These are phyloP conservation scores for Oxyscelio sp. DNA, from an alignment of 2,888 invertebrate species.

Conservation along the genomic window DNA sequence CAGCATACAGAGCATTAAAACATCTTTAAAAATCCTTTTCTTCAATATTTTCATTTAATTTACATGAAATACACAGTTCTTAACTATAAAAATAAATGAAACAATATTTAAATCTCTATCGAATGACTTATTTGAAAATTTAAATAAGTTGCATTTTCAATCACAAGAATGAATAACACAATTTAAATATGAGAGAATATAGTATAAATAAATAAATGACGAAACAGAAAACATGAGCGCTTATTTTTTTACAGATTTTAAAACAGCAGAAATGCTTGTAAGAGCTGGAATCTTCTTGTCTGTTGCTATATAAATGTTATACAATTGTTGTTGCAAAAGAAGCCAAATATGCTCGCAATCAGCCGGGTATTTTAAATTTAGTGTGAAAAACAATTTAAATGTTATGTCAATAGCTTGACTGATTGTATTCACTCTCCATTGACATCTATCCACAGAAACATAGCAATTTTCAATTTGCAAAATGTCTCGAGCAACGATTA, in stretches of 20 bases:
- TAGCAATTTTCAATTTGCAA: slow-evolving; percentile 2
- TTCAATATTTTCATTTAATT: too few species aligned
- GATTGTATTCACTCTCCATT: slow-evolving; percentile 14
- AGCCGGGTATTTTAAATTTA: slow-evolving; percentile 31
- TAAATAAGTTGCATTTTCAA: too few species aligned
- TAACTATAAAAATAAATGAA: too few species aligned
- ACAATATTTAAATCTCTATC: too few species aligned
- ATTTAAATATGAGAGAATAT: too few species aligned
- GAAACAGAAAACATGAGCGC: neutral
- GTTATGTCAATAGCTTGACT: slow-evolving; percentile 23
- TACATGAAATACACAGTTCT: too few species aligned
- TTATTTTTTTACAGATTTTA: slow-evolving; percentile 10
- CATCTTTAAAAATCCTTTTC: too few species aligned
- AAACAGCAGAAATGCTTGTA: slow-evolving; percentile 8
- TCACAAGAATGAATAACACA: too few species aligned
- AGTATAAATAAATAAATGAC: neutral
- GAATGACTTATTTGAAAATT: too few species aligned
- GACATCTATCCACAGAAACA: slow-evolving; percentile 3
- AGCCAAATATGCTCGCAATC: slow-evolving; percentile 47
- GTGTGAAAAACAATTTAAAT: slow-evolving; percentile 28
- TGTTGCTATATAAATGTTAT: slow-evolving; percentile 8
- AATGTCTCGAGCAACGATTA: slow-evolving; percentile 1
- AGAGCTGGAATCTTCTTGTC: slow-evolving; percentile 33
- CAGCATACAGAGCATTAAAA: too few species aligned
- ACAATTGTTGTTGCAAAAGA: slow-evolving; percentile 23